Percentiles rank a stretch among this genome's conserved stretches.
Conservation (phyloP, 2,113 vertebrate species). For the Motacilla alba region DNA sequence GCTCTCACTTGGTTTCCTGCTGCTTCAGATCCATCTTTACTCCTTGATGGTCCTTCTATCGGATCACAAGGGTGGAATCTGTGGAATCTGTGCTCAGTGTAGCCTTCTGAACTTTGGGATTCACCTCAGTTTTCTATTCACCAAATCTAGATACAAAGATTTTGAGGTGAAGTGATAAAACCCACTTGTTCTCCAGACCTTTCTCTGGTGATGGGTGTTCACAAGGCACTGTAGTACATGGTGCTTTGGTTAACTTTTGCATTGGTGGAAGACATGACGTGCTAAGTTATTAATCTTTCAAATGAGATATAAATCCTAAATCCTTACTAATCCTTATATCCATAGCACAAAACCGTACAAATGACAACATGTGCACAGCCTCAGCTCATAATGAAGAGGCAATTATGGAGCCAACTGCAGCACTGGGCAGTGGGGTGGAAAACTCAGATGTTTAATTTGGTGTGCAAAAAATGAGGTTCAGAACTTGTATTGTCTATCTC, state of each 20-base stretch:
- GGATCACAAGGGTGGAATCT: neutral
- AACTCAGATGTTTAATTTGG: neutral
- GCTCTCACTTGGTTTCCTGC: neutral
- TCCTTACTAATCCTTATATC: neutral
- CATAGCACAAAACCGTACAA: neutral
- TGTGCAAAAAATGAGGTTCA: neutral
- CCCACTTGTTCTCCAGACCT: neutral
- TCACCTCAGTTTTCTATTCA: neutral
- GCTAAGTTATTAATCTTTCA: neutral
- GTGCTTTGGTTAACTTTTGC: neutral
- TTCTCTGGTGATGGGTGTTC: neutral
- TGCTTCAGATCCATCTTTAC: neutral
- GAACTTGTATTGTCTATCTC: neutral
- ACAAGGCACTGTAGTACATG: neutral
- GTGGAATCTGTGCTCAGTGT: neutral
- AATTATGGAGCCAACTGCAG: neutral
- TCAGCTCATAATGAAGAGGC: neutral
- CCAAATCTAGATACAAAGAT: neutral
- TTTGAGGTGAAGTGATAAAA: neutral
- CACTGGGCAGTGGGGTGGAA: neutral
- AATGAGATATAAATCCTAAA: slow-evolving; percentile 8
- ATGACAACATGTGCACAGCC: neutral
- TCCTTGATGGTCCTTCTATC: neutral
- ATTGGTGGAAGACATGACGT: neutral
- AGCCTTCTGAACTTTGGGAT: neutral